Base-by-base conservation (phyloP, 2,888 invertebrate species). In the Trissolcus japonicus region DNA sequence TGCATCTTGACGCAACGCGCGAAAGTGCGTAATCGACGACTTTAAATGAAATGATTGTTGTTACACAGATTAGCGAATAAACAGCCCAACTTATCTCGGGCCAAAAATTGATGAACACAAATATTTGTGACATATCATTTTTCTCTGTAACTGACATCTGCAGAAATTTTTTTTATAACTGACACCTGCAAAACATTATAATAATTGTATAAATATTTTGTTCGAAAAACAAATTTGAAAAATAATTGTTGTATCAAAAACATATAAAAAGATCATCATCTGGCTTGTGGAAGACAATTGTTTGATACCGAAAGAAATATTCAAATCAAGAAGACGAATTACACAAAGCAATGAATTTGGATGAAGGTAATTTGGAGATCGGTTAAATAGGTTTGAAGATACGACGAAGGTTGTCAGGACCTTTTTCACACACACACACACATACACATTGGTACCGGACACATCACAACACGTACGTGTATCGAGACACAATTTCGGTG, bases 1-100 rank as follows among this genome's bases (percentile, higher is more conserved):
- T 81, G 83, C 81, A 80, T 80, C 82, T 81, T 79, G 82, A 72
- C 68, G 71, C 72, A 75, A 78, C 62, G 59, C 62, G 50, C 41
- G 61, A 74, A 63, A 75, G 53, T 79, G 65, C 55, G 65, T 73
- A 62, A 79, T 79, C 75, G 68, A 29, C 66, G 50, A 53, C 48
- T 56, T 46, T 17, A 48, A 60, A 56, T 60, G 50, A 61, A 62
- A 61, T 69, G 40, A 69, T 76, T 69, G 51, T 68, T 68, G 41
- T n/a, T 13, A 9, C 40, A 17, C 1, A 66, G 73, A 73, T 73
- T 60, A 65, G 35, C 54, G 1, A 53, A n/a, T 4, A 6, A 57
- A 51, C 13, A 17, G 17, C 6, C 9, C 29, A 19, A 19, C 43
- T 54, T 65, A 55, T 55, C 43, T 55, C 9, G 6, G 25, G 3